Percentiles rank a stretch among this genome's conserved stretches.
phyloP scores from a whole-genome alignment of 2,888 invertebrate species.

The Callinectes sapidus region DNA sequence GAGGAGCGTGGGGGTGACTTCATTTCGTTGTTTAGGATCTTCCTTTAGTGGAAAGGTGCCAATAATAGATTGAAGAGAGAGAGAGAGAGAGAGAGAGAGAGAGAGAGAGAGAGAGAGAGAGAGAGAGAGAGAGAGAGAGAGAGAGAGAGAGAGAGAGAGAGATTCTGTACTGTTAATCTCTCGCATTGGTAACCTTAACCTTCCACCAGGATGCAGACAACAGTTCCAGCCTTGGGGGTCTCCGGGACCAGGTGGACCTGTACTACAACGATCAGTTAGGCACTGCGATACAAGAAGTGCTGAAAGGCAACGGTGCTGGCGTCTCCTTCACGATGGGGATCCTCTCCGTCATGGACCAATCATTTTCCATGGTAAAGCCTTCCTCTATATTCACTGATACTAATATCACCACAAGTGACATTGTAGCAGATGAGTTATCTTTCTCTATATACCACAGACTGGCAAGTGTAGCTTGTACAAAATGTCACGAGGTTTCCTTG shows the following conservation, averaged over 20 bases:
- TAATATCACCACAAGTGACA: neutral
- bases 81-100: no score
- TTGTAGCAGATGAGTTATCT: neutral
- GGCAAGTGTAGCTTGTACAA: neutral
- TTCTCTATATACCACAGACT: neutral
- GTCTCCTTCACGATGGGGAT: neutral
- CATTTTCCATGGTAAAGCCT: neutral
- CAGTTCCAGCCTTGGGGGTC: neutral
- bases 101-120: no score
- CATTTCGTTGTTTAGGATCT: neutral
- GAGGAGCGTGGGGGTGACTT: no score
- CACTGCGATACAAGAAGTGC: neutral
- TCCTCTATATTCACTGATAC: neutral
- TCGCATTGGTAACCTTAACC: no score
- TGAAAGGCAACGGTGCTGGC: neutral
- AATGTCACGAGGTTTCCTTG: neutral
- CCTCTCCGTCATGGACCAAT: neutral
- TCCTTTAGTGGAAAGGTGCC: neutral
- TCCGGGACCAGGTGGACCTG: neutral
- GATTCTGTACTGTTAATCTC: no score
- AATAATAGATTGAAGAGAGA: neutral
- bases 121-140: neutral
- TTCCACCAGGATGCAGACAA: neutral
- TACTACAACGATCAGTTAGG: neutral
- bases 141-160: neutral